Conservation (phyloP, 2,113 vertebrate species). For the Typhlomys cinereus region DNA sequence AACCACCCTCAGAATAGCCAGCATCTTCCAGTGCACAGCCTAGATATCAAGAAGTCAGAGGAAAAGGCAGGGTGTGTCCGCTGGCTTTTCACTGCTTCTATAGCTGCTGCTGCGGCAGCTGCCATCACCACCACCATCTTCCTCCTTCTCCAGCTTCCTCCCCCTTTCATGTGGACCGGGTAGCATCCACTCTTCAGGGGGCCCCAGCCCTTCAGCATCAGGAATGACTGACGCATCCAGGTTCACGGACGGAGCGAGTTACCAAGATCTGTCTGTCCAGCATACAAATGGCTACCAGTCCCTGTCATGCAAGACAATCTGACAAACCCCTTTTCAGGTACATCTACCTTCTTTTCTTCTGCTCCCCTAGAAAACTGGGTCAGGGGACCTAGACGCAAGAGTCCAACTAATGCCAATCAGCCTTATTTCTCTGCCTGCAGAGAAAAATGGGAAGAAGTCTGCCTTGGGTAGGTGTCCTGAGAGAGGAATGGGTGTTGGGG, state of each 20-base stretch:
- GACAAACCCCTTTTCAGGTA: not conserved
- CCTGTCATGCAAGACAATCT: not conserved
- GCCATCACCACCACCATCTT: too few species aligned
- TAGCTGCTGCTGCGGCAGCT: too few species aligned
- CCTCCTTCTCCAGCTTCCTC: too few species aligned
- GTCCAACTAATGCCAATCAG: not conserved
- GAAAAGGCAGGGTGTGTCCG: too few species aligned
- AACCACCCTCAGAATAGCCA: not conserved
- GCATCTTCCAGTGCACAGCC: not conserved
- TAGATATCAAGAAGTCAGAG: too few species aligned
- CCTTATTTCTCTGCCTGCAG: not conserved
- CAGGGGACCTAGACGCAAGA: not conserved
- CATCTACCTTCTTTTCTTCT: not conserved
- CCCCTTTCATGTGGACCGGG: too few species aligned
- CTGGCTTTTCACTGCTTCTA: too few species aligned
- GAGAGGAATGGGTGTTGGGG: not conserved
- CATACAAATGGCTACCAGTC: not conserved
- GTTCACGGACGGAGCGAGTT: too few species aligned
- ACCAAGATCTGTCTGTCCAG: too few species aligned
- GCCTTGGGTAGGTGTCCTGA: not conserved
- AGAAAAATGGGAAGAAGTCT: not conserved
- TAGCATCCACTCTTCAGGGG: too few species aligned
- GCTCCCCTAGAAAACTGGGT: not conserved
- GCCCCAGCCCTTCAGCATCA: too few species aligned
- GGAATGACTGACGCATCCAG: too few species aligned